Base-by-base conservation (phyloP, 2,888 invertebrate genomes). In the Agrotis clavis region DNA sequence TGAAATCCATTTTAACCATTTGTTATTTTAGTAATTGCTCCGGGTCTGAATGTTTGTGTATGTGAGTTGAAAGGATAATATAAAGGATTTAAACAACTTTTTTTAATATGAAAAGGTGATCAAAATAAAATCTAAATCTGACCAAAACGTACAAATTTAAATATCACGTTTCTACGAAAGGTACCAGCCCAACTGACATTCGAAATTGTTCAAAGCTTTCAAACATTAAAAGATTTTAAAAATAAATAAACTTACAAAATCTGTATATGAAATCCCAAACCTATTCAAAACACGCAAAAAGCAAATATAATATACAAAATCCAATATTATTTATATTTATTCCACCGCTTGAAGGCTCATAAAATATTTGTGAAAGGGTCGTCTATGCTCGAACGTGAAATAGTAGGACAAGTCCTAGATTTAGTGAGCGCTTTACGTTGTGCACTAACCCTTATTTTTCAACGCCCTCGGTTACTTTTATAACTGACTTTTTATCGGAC, bases 321-420 rank as follows among this genome's bases (percentile, higher is more conserved):
- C 35, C 19, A 50, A 59, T 80, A 53, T 35, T 74, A 59, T 69
- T 54, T 59, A 64, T 60, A 51, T 54, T 62, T 53, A 65, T 77
- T 19, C 45, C 47, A 0, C 16, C 54, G 16, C 41, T 51, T 81
- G 14, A 13, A 81, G 13, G 35, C 62, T 74, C 48, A 65, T 82
- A 56, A 73, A 78, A 74, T 78, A 80, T 82, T 78, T 62, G 70
- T n/a, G 25, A 41, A 63, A 56, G 13, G 47, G 45, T 41, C 60
- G 30, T 19, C 25, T 51, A 61, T 53, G 54, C n/a, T 35, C 64
- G 19, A 67, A 69, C 47, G 47, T 73, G 79, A 80, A 35, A 74
- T 80, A 73, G 50, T 67, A 13, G 9, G 59, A 74, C 70, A 25
- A 56, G 54, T 70, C 30, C 54, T 56, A 74, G 73, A 80, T 82